phyloP scores from a whole-genome alignment of 2,888 invertebrate species.

The Lamellibrachia columna region DNA sequence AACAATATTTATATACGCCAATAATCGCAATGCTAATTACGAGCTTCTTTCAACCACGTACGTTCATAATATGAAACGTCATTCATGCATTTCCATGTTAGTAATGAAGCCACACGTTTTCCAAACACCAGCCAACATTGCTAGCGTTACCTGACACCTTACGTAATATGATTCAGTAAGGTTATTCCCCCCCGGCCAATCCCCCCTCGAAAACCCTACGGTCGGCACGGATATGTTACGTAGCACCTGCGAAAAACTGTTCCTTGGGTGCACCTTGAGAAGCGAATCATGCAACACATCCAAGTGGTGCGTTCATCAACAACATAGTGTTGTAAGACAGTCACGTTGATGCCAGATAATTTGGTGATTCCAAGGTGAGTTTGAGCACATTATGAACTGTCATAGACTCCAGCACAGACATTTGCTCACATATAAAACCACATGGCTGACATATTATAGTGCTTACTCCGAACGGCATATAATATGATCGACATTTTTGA shows the following conservation, averaged over 20 bases:
- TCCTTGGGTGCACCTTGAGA: too few relatives aligned
- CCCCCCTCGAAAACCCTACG: not conserved
- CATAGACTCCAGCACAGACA: not conserved
- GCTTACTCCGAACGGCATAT: too few relatives aligned
- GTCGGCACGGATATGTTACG: not conserved
- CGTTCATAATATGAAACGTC: not conserved
- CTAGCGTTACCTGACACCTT: not conserved
- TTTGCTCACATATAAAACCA: not conserved
- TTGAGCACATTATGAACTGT: not conserved
- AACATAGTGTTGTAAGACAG: not conserved
- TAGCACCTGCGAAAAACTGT: not conserved
- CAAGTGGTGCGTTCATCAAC: too few relatives aligned
- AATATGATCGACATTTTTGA: too few relatives aligned
- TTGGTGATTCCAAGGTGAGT: not conserved
- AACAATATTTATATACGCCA: not conserved
- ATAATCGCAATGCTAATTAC: not conserved
- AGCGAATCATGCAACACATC: too few relatives aligned
- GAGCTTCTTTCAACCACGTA: not conserved
- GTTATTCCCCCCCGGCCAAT: not conserved
- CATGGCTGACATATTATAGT: too few relatives aligned
- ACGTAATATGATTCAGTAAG: not conserved
- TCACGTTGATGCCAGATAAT: not conserved
- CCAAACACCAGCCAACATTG: not conserved
- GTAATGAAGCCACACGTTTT: not conserved
- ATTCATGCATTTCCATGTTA: not conserved